A percentile compares a stretch with the other conserved stretches of the same genome.
These are phyloP conservation scores for Conistra vaccinii DNA, from an alignment of 2,888 invertebrate genomes.

Conservation along the genomic window DNA sequence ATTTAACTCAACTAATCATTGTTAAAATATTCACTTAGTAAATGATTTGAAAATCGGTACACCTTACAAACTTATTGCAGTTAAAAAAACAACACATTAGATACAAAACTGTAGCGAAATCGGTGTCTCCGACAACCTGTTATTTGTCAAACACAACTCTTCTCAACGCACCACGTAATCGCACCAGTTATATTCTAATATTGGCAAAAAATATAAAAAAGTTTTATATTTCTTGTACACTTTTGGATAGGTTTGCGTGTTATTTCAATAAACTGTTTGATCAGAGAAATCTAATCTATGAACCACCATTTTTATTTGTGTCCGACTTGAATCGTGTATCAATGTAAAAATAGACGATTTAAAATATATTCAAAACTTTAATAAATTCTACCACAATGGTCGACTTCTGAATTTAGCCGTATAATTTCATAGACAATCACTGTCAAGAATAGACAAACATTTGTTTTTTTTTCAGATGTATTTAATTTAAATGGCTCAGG, in stretches of 20 bases:
- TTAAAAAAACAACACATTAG: slow-evolving; percentile 81
- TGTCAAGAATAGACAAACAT: slow-evolving; percentile 61
- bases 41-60: slow-evolving; percentile 62
- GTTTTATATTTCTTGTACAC: slow-evolving; percentile 70
- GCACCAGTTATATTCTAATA: slow-evolving; percentile 76
- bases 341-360: slow-evolving; percentile 63
- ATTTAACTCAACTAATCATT: slow-evolving; percentile 38
- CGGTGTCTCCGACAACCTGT: slow-evolving; percentile 90
- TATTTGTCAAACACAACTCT: slow-evolving; percentile 88
- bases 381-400: slow-evolving; percentile 26
- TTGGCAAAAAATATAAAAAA: slow-evolving; percentile 73
- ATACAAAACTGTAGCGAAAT: slow-evolving; percentile 85
- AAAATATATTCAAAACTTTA: slow-evolving; percentile 58
- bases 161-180: slow-evolving; percentile 81
- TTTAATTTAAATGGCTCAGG: not conserved
- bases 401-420: slow-evolving; percentile 68
- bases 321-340: slow-evolving; percentile 85
- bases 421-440: slow-evolving; percentile 74
- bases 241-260: slow-evolving; percentile 69
- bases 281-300: slow-evolving; percentile 81
- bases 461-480: not conserved
- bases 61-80: slow-evolving; percentile 68
- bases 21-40: slow-evolving; percentile 44
- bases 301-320: slow-evolving; percentile 91
- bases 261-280: slow-evolving; percentile 80